Conservation (phyloP, 2,888 invertebrate species). For the Drosophila nigritarsus region DNA sequence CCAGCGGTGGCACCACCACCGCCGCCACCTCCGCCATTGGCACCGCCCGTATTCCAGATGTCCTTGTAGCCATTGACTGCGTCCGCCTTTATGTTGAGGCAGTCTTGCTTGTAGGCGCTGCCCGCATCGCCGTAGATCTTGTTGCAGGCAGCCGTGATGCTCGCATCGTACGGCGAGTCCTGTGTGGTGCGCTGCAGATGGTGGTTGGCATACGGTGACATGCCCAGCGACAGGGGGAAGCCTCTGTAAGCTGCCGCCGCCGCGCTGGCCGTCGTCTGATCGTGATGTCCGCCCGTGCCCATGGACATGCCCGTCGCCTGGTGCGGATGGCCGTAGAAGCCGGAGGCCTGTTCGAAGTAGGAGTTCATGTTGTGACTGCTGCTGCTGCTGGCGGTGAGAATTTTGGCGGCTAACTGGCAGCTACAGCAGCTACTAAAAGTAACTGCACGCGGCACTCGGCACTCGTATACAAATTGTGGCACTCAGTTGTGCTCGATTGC, state of each 20-base stretch:
- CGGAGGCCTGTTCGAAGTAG: slow-evolving; percentile 96
- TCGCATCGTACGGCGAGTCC: slow-evolving; percentile 96
- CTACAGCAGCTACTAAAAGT: slow-evolving; percentile 66
- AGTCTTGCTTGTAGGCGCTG: slow-evolving; percentile 89
- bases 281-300: slow-evolving; percentile 89
- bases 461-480: slow-evolving; percentile 25
- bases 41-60: slow-evolving; percentile 87
- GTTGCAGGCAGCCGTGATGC: slow-evolving; percentile 93
- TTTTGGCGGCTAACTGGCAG: slow-evolving; percentile 83
- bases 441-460: slow-evolving; percentile 54
- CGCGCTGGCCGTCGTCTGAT: slow-evolving; percentile 87
- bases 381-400: slow-evolving; percentile 85
- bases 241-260: slow-evolving; percentile 91
- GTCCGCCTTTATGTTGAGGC: slow-evolving; percentile 88
- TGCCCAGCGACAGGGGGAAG: slow-evolving; percentile 93
- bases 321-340: slow-evolving; percentile 97
- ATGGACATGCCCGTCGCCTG: slow-evolving; percentile 89
- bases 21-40: slow-evolving; percentile 86
- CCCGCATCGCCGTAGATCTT: slow-evolving; percentile 86
- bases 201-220: slow-evolving; percentile 94
- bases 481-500: slow-evolving; percentile 9
- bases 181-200: slow-evolving; percentile 92
- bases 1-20: slow-evolving; percentile 87
- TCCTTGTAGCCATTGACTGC: slow-evolving; percentile 87
- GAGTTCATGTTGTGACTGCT: slow-evolving; percentile 91